Conservation (phyloP, 1,140 invertebrate species). For the Pseudomyrmex pallidus region DNA sequence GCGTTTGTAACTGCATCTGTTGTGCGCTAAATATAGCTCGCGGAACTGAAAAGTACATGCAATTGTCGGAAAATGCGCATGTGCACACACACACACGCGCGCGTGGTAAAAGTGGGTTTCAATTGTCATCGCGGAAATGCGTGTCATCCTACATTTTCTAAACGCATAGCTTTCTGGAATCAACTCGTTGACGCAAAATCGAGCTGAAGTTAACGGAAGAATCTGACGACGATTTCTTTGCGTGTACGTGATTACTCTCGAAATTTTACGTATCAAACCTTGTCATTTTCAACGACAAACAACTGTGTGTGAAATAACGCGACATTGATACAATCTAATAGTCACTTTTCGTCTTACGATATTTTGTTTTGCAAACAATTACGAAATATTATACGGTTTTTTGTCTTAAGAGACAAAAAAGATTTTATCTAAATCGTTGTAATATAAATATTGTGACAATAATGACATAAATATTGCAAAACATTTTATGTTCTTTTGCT, state of each 20-base stretch:
- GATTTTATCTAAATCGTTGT: not conserved
- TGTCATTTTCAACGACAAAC: not conserved
- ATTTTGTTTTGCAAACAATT: no score
- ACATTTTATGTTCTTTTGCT: not conserved
- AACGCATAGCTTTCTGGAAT: not conserved
- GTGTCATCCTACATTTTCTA: constrained; percentile 20
- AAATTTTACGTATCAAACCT: not conserved
- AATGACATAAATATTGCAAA: no score
- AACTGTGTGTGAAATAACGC: no score
- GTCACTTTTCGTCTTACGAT: no score
- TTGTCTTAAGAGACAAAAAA: not conserved
- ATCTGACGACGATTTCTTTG: not conserved
- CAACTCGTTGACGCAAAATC: not conserved
- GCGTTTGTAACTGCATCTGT: not conserved
- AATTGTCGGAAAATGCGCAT: constrained; percentile 8
- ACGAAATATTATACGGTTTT: no score
- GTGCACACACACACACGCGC: not conserved
- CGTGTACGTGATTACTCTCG: not conserved
- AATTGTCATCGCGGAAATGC: constrained; percentile 9
- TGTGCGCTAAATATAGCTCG: constrained; percentile 21
- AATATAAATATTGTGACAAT: not conserved
- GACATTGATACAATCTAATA: no score
- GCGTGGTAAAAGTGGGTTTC: constrained; percentile 22
- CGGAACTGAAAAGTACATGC: not conserved
- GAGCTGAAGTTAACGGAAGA: not conserved